Evolutionary conservation across 2,113 vertebrate genomes (phyloP), one percentile per base, ranked within the genome.

Genomic region (Struthio camelus): DNA sequence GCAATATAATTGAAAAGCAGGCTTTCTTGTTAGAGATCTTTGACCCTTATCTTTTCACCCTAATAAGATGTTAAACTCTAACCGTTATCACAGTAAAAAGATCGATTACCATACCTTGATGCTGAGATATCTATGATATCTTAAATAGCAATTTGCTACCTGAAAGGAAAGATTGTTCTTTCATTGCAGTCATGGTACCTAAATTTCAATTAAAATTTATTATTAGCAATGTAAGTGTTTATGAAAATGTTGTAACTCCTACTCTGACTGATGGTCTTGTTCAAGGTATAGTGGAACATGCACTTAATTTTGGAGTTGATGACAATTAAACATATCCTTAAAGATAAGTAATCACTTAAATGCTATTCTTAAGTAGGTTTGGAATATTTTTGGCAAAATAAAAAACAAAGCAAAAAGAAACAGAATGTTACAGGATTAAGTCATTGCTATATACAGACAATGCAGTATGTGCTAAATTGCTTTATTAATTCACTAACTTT

Each of bases 41-140:
- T 2, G 7, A 9, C 25, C 2, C 3, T 38, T n/a, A 46, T 4
- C 2, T 50, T 85, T 79, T 81, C 36, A 36, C 1, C 8, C 3
- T 30, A 73, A 36, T 27, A 75, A 92, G 64, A 62, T 0, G 3
- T 75, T 56, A 73, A 81, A 40, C 12, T 87, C 1, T 25, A 83
- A 28, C 6, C 59, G 10, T 34, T 20, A 34, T 40, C 53, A 83
- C 4, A 70, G 7, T 0, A 77, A 87, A 81, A 80, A 30, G 15
- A 46, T 5, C 8, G 4, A n/a, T 64, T 40, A 54, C 7, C 2
- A 50, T 4, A 28, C 19, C 50, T 8, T 23, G 9, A 67, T 80
- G 11, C 4, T 71, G 56, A 75, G 69, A 56, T 61, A 46, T 2
- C 3, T 10, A 18, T 36, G 48, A 66, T 46, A 51, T 36, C 38